Evolutionary conservation across 2,797 vertebrate species (phyloP).

Genomic region (Neostethus bicornis): DNA sequence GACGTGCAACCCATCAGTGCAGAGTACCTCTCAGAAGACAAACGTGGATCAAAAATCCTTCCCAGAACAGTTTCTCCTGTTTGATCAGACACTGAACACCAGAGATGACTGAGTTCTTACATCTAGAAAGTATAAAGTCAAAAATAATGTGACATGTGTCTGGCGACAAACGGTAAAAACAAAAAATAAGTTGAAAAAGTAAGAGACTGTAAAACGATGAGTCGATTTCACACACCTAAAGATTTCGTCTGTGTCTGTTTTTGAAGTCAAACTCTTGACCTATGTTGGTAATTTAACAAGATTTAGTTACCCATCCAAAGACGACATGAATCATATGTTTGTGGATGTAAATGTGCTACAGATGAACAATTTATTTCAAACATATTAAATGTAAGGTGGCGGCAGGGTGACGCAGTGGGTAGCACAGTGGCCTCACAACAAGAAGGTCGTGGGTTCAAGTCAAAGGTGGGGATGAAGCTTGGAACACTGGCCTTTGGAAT

Average conservation of each 20-base stretch:
- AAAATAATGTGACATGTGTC: constrained; percentile 13
- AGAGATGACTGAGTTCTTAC: constrained; percentile 52
- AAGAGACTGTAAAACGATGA: not conserved
- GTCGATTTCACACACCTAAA: not conserved
- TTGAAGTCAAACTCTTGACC: too few species aligned
- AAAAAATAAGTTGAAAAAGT: not conserved
- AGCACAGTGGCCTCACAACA: too few species aligned
- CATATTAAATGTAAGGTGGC: too few species aligned
- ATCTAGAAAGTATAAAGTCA: constrained; percentile 34
- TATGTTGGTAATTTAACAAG: too few species aligned
- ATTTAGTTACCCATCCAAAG: not conserved
- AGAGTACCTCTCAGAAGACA: constrained; percentile 46
- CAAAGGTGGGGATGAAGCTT: too few species aligned
- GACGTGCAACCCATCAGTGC: constrained; percentile 55
- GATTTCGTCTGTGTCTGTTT: not conserved
- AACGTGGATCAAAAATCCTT: constrained; percentile 55
- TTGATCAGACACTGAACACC: constrained; percentile 50
- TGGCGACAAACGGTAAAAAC: not conserved
- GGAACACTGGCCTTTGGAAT: too few species aligned
- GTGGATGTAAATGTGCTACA: not conserved
- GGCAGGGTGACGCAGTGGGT: too few species aligned
- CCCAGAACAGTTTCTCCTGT: constrained; percentile 26
- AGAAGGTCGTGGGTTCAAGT: too few species aligned
- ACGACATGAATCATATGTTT: not conserved
- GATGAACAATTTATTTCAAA: not conserved